Evolutionary conservation across 23 tunicate species (phyloP).

Genomic region (Trididemnum clinides): DNA sequence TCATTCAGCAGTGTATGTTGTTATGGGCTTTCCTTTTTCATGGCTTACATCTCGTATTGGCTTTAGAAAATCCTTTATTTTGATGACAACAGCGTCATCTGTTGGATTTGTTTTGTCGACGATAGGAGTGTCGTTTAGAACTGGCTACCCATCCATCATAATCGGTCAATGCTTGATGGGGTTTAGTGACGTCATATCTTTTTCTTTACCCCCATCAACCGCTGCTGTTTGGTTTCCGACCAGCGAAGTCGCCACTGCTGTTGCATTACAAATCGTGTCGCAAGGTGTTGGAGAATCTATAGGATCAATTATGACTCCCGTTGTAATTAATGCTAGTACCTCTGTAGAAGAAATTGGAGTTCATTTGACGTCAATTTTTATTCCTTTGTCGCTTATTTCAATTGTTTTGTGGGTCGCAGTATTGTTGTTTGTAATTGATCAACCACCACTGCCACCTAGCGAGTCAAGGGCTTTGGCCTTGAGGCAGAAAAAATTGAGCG

Average conservation of each 20-base stretch:
- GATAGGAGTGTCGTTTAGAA: constrained; percentile 38
- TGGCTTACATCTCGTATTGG: constrained; percentile 61
- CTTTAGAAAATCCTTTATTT: constrained; percentile 41
- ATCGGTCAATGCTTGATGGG: constrained; percentile 68
- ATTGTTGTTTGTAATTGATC: constrained; percentile 28
- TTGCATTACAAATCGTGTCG: constrained; percentile 65
- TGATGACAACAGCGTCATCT: constrained; percentile 24
- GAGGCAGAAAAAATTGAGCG: neutral
- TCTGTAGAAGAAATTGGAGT: constrained; percentile 23
- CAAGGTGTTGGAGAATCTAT: constrained; percentile 69
- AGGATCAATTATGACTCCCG: constrained; percentile 54
- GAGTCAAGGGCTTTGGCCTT: constrained; percentile 41
- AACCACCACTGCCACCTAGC: constrained; percentile 71
- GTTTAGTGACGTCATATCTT: constrained; percentile 53
- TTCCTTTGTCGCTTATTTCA: constrained; percentile 8
- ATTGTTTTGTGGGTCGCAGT: neutral
- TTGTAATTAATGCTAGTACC: constrained; percentile 3
- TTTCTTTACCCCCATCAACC: constrained; percentile 59
- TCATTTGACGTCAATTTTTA: constrained; percentile 40
- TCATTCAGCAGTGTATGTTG: constrained; percentile 50
- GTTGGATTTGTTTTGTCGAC: constrained; percentile 54
- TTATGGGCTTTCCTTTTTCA: constrained; percentile 51
- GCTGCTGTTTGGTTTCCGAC: constrained; percentile 76
- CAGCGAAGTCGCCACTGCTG: constrained; percentile 68
- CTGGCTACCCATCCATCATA: constrained; percentile 41